These are phyloP conservation scores for Cotesia congregata DNA, from an alignment of 2,888 invertebrate genomes.

Conservation along the genomic window DNA sequence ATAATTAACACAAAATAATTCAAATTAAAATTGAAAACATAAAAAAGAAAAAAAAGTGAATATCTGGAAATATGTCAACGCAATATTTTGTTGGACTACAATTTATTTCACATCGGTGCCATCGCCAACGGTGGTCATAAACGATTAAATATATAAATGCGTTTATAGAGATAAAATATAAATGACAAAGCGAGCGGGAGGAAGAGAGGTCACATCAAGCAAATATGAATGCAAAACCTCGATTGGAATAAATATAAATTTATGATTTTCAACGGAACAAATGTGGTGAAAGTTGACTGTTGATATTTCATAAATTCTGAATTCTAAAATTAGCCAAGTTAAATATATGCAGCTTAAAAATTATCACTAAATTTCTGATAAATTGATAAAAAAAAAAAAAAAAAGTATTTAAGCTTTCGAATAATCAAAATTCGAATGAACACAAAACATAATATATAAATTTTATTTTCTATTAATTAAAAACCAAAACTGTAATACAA, in stretches of 20 bases:
- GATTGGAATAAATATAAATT: constrained; percentile 22
- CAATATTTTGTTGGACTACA: constrained; percentile 7
- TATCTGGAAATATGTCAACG: constrained; percentile 19
- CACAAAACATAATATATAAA: too few relatives aligned
- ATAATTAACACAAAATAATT: constrained; percentile 1
- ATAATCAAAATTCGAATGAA: too few relatives aligned
- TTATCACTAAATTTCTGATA: neutral
- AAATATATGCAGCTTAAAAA: neutral
- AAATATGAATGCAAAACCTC: constrained; percentile 15
- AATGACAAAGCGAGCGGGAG: neutral
- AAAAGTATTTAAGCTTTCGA: too few relatives aligned
- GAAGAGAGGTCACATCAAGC: neutral
- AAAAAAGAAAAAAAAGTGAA: neutral
- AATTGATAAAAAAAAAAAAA: too few relatives aligned
- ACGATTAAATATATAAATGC: constrained; percentile 18
- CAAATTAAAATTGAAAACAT: neutral
- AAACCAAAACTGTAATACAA: too few relatives aligned
- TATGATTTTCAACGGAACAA: constrained; percentile 17
- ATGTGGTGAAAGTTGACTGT: constrained; percentile 15
- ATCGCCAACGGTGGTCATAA: constrained; percentile 16
- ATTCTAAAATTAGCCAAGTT: neutral
- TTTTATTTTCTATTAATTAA: too few relatives aligned
- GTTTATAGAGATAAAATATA: constrained; percentile 7
- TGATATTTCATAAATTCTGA: constrained; percentile 6
- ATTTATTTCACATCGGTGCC: constrained; percentile 23